These are phyloP conservation scores for Xenopus borealis DNA, from an alignment of 2,113 vertebrate genomes.

Conservation along the genomic window DNA sequence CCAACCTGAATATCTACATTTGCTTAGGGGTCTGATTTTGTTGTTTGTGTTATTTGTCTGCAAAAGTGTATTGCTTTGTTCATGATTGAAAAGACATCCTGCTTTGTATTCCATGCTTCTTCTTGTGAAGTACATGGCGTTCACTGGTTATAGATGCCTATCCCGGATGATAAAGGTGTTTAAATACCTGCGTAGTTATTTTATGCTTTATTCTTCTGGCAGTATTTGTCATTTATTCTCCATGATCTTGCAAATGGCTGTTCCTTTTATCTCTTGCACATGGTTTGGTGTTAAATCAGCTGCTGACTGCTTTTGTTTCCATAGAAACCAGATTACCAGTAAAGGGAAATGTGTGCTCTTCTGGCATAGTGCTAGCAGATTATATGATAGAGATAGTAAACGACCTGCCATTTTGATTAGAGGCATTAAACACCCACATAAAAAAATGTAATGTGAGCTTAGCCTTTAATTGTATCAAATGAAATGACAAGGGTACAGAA, in stretches of 20 bases:
- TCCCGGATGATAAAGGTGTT: too few species aligned
- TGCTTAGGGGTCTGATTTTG: too few species aligned
- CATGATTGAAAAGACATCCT: too few species aligned
- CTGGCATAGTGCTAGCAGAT: constrained; percentile 23
- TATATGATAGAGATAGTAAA: background rate
- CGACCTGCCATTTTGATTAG: constrained; percentile 20
- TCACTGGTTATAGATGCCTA: too few species aligned
- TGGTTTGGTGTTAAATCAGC: constrained; percentile 55
- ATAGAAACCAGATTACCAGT: constrained; percentile 60
- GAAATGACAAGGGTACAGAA: too few species aligned
- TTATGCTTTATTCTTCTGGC: constrained; percentile 10
- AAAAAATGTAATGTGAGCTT: too few species aligned
- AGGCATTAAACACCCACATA: background rate
- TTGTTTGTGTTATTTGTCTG: too few species aligned
- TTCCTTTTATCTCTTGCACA: constrained; percentile 53
- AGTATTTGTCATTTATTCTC: constrained; percentile 47
- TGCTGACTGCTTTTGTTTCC: constrained; percentile 71
- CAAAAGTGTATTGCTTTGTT: too few species aligned
- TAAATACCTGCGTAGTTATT: background rate
- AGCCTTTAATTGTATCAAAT: too few species aligned
- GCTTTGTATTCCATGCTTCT: too few species aligned
- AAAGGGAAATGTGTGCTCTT: constrained; percentile 38
- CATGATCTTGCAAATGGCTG: constrained; percentile 21
- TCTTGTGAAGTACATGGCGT: too few species aligned
- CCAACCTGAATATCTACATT: too few species aligned